Conservation (phyloP, 2,888 invertebrate genomes). For the Chydorus sphaericus region DNA sequence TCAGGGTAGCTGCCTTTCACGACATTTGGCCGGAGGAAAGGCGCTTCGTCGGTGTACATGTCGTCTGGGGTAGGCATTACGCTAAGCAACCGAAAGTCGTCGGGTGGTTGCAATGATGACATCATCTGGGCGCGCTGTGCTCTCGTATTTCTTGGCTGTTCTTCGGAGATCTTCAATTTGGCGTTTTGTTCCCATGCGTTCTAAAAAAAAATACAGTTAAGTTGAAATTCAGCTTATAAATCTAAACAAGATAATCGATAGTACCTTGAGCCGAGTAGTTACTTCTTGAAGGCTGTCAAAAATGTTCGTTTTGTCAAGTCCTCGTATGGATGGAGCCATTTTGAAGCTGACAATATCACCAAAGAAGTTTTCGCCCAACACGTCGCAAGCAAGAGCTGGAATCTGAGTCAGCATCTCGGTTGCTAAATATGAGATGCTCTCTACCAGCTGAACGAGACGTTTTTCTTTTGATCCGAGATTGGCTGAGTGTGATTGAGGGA, state of each 20-base stretch:
- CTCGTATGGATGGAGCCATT: background rate
- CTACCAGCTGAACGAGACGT: background rate
- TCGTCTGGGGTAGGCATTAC: conserved; percentile 27
- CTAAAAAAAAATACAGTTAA: background rate
- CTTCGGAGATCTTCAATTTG: background rate
- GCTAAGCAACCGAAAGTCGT: conserved; percentile 28
- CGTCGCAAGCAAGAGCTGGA: conserved; percentile 2
- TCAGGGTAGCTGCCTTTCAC: conserved; percentile 43
- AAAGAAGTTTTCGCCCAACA: conserved; percentile 2
- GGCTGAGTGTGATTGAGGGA: background rate
- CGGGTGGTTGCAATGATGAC: conserved; percentile 27
- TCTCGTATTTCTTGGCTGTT: too few species aligned
- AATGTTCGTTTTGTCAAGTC: background rate
- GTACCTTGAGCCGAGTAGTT: background rate
- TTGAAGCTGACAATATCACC: background rate
- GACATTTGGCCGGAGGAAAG: conserved; percentile 42
- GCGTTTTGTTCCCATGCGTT: conserved; percentile 1
- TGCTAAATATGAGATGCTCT: background rate
- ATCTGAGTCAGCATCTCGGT: conserved; percentile 1
- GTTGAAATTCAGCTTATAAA: too few species aligned
- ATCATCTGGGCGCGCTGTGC: background rate
- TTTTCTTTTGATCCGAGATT: background rate
- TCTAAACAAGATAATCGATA: too few species aligned
- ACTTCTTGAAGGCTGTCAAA: background rate
- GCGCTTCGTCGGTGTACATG: conserved; percentile 23